Percentiles rank a stretch among this genome's conserved stretches.
phyloP scores from a whole-genome alignment of 2,888 invertebrate species.

The Penaeus monodon region DNA sequence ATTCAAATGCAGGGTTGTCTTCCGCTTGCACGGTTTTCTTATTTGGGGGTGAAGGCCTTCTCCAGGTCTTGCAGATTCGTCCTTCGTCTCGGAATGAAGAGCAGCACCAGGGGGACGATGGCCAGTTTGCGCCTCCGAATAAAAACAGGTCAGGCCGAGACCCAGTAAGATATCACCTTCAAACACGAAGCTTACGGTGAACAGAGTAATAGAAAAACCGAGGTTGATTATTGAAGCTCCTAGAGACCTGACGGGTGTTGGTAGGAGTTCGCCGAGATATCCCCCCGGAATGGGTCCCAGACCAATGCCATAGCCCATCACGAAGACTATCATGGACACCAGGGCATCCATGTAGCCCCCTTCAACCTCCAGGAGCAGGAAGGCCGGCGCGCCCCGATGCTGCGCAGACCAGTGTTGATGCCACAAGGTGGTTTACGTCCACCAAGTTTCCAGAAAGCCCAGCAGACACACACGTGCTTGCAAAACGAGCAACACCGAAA shows the following conservation, averaged over 20 bases:
- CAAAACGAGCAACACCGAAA: slow-evolving; percentile 68
- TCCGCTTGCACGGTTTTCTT: too few relatives aligned
- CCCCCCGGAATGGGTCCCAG: slow-evolving; percentile 56
- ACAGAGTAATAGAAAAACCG: slow-evolving; percentile 22
- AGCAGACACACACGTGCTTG: slow-evolving; percentile 66
- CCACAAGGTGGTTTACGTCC: slow-evolving; percentile 70
- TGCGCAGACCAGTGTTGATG: slow-evolving; percentile 40
- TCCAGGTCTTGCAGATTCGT: slow-evolving; percentile 10
- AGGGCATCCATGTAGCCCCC: slow-evolving; percentile 68
- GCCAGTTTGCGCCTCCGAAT: slow-evolving; percentile 1
- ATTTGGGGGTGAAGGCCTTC: neutral
- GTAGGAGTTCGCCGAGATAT: slow-evolving; percentile 58
- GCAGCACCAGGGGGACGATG: slow-evolving; percentile 5
- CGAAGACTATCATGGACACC: slow-evolving; percentile 65
- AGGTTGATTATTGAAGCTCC: slow-evolving; percentile 42
- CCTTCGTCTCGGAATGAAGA: slow-evolving; percentile 25
- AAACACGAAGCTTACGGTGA: slow-evolving; percentile 35
- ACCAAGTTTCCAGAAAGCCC: slow-evolving; percentile 69
- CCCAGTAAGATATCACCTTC: slow-evolving; percentile 16
- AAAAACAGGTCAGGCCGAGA: slow-evolving; percentile 4
- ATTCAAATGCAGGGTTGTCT: too few relatives aligned
- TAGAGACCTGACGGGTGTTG: slow-evolving; percentile 49
- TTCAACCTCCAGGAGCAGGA: slow-evolving; percentile 51
- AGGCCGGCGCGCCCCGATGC: slow-evolving; percentile 18
- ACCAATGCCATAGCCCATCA: slow-evolving; percentile 59